phyloP scores from a whole-genome alignment of 1,140 invertebrate species.

The Anastatus disparis region DNA sequence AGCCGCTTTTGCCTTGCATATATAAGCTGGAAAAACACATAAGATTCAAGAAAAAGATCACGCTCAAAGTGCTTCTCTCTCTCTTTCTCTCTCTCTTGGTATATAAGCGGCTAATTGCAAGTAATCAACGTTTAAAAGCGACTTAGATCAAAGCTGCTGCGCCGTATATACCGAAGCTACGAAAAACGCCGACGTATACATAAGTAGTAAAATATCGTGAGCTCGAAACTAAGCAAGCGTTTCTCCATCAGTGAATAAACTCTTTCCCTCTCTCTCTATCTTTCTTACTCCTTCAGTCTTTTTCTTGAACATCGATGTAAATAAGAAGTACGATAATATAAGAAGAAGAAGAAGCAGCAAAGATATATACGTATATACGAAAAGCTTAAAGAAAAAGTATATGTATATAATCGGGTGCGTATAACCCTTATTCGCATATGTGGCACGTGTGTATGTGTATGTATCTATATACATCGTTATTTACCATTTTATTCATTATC shows the following conservation, averaged over 20 bases:
- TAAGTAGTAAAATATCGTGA: constrained; percentile 20
- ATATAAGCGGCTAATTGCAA: constrained; percentile 38
- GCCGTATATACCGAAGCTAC: constrained; percentile 1
- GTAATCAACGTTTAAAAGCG: constrained; percentile 41
- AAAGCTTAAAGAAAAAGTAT: too few species aligned
- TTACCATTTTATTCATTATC: constrained; percentile 53
- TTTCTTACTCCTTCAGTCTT: not conserved
- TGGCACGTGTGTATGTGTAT: too few species aligned
- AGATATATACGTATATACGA: constrained; percentile 2
- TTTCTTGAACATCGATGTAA: constrained; percentile 13
- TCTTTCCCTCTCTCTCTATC: not conserved
- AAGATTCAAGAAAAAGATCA: constrained; percentile 31
- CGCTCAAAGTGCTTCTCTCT: not conserved
- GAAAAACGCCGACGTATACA: too few species aligned
- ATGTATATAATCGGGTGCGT: constrained; percentile 34
- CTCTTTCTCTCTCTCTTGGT: not conserved
- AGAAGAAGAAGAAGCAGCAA: constrained; percentile 11
- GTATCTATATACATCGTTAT: constrained; percentile 46
- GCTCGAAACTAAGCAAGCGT: constrained; percentile 9
- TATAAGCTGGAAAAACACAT: too few species aligned
- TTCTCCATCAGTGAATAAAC: constrained; percentile 7
- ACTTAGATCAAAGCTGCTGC: constrained; percentile 37
- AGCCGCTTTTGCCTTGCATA: too few species aligned
- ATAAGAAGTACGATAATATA: constrained; percentile 50
- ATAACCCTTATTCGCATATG: not conserved